phyloP scores from a whole-genome alignment of 2,888 invertebrate species.

The Anarsia innoxiella region DNA sequence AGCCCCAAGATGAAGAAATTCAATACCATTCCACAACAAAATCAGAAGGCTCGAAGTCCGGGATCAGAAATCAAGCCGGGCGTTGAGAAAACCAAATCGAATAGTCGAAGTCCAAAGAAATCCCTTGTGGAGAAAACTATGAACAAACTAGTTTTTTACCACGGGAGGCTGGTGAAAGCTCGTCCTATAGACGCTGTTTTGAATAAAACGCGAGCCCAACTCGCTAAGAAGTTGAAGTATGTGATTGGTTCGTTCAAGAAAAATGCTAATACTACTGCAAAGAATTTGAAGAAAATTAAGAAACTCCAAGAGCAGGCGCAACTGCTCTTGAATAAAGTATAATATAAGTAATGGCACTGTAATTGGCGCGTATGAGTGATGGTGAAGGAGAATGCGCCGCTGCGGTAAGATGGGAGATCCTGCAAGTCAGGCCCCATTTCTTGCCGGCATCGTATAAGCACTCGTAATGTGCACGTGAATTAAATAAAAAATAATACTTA shows the following conservation, averaged over 20 bases:
- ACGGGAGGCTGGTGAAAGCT: constrained; percentile 30
- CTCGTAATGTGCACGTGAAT: constrained; percentile 61
- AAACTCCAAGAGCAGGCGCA: constrained; percentile 44
- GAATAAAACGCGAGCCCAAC: constrained; percentile 32
- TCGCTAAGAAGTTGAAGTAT: constrained; percentile 36
- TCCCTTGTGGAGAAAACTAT: constrained; percentile 10
- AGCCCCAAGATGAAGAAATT: constrained; percentile 25
- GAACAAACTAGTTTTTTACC: constrained; percentile 34
- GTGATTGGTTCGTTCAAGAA: constrained; percentile 32
- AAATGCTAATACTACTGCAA: constrained; percentile 34
- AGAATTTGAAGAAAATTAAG: constrained; percentile 41
- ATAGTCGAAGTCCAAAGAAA: neutral
- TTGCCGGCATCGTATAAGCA: constrained; percentile 53
- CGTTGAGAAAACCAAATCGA: constrained; percentile 2
- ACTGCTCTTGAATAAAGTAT: constrained; percentile 50
- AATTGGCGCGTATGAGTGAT: constrained; percentile 24
- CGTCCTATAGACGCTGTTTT: constrained; percentile 28
- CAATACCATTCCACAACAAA: constrained; percentile 28
- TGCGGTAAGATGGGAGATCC: constrained; percentile 29
- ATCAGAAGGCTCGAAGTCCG: constrained; percentile 8
- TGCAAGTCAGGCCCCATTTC: constrained; percentile 28
- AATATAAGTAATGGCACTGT: constrained; percentile 20
- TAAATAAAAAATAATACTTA: constrained; percentile 55
- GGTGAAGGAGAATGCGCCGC: constrained; percentile 25
- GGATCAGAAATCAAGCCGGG: constrained; percentile 5